These are phyloP conservation scores for Sebastes fasciatus DNA, from an alignment of 2,113 vertebrate genomes.

Conservation along the genomic window DNA sequence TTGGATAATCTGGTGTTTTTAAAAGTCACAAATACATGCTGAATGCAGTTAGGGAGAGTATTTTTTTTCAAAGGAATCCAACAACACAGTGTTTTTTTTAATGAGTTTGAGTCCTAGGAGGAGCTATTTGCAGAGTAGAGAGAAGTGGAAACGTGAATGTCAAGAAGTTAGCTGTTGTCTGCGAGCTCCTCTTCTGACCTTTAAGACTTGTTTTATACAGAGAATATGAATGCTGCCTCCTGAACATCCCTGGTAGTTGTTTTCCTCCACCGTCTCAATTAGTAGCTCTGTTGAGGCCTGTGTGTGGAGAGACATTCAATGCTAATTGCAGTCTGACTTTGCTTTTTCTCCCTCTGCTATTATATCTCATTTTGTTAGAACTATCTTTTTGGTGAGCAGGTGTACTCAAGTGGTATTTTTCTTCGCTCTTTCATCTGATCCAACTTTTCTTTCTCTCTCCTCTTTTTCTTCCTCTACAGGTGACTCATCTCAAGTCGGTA, in stretches of 20 bases:
- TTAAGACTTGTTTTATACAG: constrained; percentile 16
- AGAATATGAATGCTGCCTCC: constrained; percentile 14
- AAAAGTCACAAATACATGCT: neutral
- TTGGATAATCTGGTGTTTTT: constrained; percentile 18
- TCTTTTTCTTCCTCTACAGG: constrained; percentile 63
- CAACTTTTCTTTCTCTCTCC: constrained; percentile 24
- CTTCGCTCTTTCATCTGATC: constrained; percentile 54
- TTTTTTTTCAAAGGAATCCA: neutral
- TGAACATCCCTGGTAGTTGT: constrained; percentile 17
- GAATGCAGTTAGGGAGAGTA: neutral
- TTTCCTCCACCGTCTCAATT: constrained; percentile 36
- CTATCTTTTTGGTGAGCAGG: constrained; percentile 10
- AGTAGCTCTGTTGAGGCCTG: constrained; percentile 19
- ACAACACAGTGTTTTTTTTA: constrained; percentile 23
- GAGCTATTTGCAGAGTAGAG: constrained; percentile 18
- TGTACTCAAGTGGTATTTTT: constrained; percentile 22
- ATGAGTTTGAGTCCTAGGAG: constrained; percentile 21
- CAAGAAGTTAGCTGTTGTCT: constrained; percentile 33
- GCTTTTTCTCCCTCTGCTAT: constrained; percentile 3
- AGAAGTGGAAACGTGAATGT: constrained; percentile 20
- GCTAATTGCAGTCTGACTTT: constrained; percentile 52
- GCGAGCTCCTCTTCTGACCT: constrained; percentile 28
- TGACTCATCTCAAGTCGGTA: constrained; percentile 84
- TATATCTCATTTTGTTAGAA: constrained; percentile 19
- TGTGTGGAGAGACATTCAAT: constrained; percentile 16